A percentile compares a stretch with the other conserved stretches of the same genome.
Evolutionary conservation across 2,113 vertebrate species (phyloP).

Genomic region (Cyanocitta stelleri): DNA sequence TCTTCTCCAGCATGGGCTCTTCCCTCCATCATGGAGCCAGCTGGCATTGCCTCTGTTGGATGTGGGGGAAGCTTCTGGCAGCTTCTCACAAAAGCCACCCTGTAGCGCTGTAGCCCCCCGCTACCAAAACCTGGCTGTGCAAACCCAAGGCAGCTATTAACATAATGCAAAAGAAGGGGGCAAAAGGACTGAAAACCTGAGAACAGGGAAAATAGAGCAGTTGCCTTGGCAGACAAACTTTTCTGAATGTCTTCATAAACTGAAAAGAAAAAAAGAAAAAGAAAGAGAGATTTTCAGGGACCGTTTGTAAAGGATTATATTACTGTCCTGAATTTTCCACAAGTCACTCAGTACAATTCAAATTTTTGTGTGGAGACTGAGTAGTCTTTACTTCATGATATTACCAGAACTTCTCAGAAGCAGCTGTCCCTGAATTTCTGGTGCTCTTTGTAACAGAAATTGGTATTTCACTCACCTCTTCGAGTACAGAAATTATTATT

Average conservation of each 20-base stretch:
- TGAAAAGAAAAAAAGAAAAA: not conserved
- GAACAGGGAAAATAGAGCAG: not conserved
- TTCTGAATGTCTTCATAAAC: not conserved
- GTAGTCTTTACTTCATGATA: not conserved
- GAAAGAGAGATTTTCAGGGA: too few species aligned
- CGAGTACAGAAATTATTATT: not conserved
- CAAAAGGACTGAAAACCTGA: not conserved
- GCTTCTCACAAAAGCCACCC: not conserved
- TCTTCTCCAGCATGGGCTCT: not conserved
- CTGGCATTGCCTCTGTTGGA: not conserved
- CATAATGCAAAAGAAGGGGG: not conserved
- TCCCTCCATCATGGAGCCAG: not conserved
- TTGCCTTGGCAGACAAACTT: not conserved
- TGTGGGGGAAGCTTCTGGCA: not conserved
- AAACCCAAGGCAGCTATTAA: not conserved
- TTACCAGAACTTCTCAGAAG: not conserved
- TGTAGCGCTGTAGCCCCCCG: fast-evolving
- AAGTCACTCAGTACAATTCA: not conserved
- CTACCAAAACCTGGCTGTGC: not conserved
- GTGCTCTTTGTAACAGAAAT: not conserved
- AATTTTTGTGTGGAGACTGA: not conserved
- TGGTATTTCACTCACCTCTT: not conserved
- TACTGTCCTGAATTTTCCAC: not conserved
- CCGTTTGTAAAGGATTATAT: not conserved
- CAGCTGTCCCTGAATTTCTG: not conserved